A percentile compares a stretch with the other conserved stretches of the same genome.
Evolutionary conservation across 2,113 vertebrate genomes (phyloP).

Genomic region (Aramus guarauna): DNA sequence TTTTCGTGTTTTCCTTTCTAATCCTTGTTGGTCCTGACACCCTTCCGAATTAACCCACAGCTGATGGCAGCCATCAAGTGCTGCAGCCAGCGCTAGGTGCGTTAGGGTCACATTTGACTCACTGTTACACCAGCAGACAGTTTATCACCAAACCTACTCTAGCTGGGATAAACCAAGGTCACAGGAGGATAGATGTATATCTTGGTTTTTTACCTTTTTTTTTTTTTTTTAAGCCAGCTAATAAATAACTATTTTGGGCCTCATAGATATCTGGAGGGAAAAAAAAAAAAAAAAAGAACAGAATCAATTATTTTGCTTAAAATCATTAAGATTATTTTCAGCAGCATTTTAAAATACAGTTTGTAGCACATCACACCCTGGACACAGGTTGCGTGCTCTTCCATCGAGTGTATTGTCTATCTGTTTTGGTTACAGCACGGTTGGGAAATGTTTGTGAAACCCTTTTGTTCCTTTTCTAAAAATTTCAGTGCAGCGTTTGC

Average conservation of each 20-base stretch:
- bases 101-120: not conserved
- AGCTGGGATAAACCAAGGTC: not conserved
- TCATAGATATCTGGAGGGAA: not conserved
- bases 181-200: not conserved
- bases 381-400: not conserved
- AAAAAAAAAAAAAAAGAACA: not conserved
- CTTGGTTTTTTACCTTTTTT: not conserved
- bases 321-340: slow-evolving; percentile 19
- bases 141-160: not conserved
- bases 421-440: not conserved
- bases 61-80: not conserved
- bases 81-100: accelerated
- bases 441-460: slow-evolving; percentile 19
- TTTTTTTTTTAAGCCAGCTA: not conserved
- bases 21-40: not conserved
- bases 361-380: not conserved
- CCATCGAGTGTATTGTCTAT: not conserved
- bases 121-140: not conserved
- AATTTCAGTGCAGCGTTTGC: slow-evolving; percentile 43
- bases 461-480: slow-evolving; percentile 33
- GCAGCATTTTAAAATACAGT: not conserved
- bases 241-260: not conserved
- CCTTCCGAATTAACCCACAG: not conserved
- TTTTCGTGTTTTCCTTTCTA: not conserved
- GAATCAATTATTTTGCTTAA: not conserved